These are phyloP conservation scores for Perizoma affinitatum DNA, from an alignment of 2,888 invertebrate genomes.

Conservation along the genomic window DNA sequence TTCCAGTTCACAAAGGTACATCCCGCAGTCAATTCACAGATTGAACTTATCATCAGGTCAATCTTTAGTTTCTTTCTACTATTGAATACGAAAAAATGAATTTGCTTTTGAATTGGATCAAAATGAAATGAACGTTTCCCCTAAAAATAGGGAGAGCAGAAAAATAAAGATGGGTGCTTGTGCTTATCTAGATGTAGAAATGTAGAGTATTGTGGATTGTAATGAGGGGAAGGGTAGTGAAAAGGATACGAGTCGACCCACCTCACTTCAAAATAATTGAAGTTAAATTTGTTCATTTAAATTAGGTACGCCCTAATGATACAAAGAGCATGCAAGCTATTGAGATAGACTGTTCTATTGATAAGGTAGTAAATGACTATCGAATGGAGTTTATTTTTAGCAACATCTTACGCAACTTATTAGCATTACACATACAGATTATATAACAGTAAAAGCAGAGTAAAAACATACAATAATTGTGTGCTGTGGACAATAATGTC, in stretches of 20 bases:
- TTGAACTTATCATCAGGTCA: constrained; percentile 67
- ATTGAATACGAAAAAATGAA: constrained; percentile 71
- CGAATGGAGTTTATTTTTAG: too few species aligned
- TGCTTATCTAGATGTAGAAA: constrained; percentile 80
- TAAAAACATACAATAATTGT: too few species aligned
- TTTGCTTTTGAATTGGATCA: constrained; percentile 78
- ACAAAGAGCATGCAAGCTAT: constrained; percentile 46
- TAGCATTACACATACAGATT: too few species aligned
- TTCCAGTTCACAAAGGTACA: constrained; percentile 48
- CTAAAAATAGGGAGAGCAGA: constrained; percentile 63
- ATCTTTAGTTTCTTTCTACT: constrained; percentile 71
- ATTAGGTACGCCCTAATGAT: constrained; percentile 65
- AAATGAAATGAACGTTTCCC: constrained; percentile 76
- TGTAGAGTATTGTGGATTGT: constrained; percentile 74
- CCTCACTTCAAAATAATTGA: constrained; percentile 82
- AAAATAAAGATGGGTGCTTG: constrained; percentile 77
- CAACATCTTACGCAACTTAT: too few species aligned
- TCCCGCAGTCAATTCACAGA: constrained; percentile 67
- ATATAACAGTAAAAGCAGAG: too few species aligned
- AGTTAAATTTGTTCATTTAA: constrained; percentile 82
- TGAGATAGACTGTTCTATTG: constrained; percentile 42
- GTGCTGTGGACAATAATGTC: too few species aligned
- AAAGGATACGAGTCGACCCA: constrained; percentile 75
- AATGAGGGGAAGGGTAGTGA: constrained; percentile 80
- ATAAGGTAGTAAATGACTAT: constrained; percentile 23